Conservation (phyloP, 2,113 vertebrate species). For the Protomyctophum bolini region DNA sequence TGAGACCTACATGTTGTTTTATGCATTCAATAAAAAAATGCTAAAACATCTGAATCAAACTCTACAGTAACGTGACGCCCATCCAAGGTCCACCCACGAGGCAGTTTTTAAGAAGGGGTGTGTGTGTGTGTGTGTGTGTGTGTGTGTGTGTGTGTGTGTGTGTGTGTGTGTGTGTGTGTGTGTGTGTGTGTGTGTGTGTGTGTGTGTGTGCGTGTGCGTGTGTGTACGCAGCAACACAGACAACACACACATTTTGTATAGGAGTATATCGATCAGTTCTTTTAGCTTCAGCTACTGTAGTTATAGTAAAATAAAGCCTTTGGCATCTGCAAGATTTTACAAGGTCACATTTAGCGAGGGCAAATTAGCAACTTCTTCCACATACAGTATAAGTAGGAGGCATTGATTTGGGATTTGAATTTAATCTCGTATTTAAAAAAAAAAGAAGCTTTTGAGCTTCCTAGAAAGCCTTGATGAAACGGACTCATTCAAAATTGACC, state of each 20-base stretch:
- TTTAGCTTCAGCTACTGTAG: conserved; percentile 1
- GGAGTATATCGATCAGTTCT: neutral
- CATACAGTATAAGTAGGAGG: conserved; percentile 62
- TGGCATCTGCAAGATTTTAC: conserved; percentile 37
- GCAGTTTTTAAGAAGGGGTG: too few species aligned
- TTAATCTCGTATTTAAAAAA: conserved; percentile 72
- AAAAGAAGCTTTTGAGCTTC: conserved; percentile 36
- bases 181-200: too few species aligned
- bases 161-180: too few species aligned
- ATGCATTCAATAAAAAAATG: too few species aligned
- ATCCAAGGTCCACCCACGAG: too few species aligned
- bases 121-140: too few species aligned
- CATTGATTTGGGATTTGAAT: conserved; percentile 73
- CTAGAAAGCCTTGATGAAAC: conserved; percentile 58
- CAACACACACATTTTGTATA: too few species aligned
- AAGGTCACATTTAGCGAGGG: conserved; percentile 46
- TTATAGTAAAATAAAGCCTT: conserved; percentile 30
- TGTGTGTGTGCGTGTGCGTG: too few species aligned
- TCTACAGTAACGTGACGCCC: too few species aligned
- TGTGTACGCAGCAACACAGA: too few species aligned
- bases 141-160: too few species aligned
- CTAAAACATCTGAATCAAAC: too few species aligned
- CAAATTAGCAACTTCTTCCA: conserved; percentile 47
- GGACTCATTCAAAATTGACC: conserved; percentile 40
- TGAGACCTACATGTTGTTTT: neutral